phyloP scores from a whole-genome alignment of 2,113 vertebrate species.

The Zosterops hypoxanthus region DNA sequence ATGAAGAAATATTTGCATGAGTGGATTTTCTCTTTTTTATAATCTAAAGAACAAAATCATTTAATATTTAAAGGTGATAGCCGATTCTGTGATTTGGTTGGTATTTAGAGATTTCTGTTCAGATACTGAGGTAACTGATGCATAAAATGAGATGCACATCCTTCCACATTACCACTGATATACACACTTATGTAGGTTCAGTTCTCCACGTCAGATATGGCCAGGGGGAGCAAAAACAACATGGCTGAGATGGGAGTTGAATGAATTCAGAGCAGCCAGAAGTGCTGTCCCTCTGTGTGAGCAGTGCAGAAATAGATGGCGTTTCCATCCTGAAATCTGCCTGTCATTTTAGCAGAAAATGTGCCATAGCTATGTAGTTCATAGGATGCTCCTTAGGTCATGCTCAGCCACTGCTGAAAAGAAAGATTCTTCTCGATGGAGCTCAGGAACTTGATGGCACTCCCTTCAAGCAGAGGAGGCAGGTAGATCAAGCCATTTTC shows the following conservation, averaged over 20 bases:
- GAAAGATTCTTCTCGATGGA: background rate
- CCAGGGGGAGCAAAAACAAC: background rate
- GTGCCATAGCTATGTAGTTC: background rate
- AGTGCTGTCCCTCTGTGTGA: background rate
- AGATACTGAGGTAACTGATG: background rate
- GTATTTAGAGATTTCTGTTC: background rate
- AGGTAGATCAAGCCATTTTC: background rate
- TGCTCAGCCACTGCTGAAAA: background rate
- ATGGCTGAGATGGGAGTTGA: background rate
- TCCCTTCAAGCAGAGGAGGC: background rate
- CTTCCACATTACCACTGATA: background rate
- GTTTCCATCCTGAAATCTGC: background rate
- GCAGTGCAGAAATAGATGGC: background rate
- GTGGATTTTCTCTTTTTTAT: background rate
- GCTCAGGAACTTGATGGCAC: background rate
- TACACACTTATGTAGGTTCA: fast-evolving
- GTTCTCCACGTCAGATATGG: background rate
- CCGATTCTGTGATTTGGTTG: background rate
- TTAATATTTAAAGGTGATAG: background rate
- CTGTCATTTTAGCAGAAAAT: background rate
- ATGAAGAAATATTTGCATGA: background rate
- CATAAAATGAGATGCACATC: background rate
- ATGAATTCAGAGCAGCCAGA: background rate
- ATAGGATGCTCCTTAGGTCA: background rate
- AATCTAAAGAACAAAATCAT: background rate